Evolutionary conservation across 92 coral and sea anemone species (phyloP).

Genomic region (Pocillopora meandrina): DNA sequence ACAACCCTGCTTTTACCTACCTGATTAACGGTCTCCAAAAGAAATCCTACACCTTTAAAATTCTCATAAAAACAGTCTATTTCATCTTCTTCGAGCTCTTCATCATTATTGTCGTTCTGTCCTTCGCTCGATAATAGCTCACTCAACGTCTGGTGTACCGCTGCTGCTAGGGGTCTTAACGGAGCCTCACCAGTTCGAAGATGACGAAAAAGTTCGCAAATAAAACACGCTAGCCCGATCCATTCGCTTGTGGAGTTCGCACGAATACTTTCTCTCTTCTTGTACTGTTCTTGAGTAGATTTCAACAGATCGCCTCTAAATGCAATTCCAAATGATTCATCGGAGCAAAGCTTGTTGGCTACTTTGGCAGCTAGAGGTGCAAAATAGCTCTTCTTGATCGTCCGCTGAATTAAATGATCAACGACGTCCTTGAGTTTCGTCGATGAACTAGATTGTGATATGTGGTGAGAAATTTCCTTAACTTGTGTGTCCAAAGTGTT

Average conservation of each 20-base stretch:
- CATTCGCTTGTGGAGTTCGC: constrained; percentile 58
- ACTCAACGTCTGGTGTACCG: constrained; percentile 65
- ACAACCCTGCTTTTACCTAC: constrained; percentile 41
- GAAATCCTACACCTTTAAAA: constrained; percentile 66
- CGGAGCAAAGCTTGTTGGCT: constrained; percentile 60
- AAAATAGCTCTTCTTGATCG: constrained; percentile 63
- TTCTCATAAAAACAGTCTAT: constrained; percentile 74
- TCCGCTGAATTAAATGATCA: constrained; percentile 59
- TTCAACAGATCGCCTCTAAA: constrained; percentile 74
- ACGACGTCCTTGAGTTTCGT: constrained; percentile 59
- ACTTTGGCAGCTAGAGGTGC: constrained; percentile 61
- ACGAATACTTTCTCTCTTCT: constrained; percentile 66
- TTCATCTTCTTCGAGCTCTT: constrained; percentile 48
- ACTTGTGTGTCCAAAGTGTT: not conserved
- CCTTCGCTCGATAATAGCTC: constrained; percentile 60
- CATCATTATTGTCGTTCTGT: constrained; percentile 2
- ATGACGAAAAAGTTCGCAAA: constrained; percentile 81
- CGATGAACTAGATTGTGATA: constrained; percentile 32
- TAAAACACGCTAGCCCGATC: constrained; percentile 70
- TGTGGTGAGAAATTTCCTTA: constrained; percentile 24
- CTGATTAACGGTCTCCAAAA: constrained; percentile 67
- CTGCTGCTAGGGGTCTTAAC: constrained; percentile 70
- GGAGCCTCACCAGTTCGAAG: constrained; percentile 72
- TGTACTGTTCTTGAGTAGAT: constrained; percentile 82
- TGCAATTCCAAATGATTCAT: constrained; percentile 58